A percentile compares a stretch with the other conserved stretches of the same genome.
phyloP scores from a whole-genome alignment of 2,113 vertebrate genomes.

The Sceloporus undulatus region DNA sequence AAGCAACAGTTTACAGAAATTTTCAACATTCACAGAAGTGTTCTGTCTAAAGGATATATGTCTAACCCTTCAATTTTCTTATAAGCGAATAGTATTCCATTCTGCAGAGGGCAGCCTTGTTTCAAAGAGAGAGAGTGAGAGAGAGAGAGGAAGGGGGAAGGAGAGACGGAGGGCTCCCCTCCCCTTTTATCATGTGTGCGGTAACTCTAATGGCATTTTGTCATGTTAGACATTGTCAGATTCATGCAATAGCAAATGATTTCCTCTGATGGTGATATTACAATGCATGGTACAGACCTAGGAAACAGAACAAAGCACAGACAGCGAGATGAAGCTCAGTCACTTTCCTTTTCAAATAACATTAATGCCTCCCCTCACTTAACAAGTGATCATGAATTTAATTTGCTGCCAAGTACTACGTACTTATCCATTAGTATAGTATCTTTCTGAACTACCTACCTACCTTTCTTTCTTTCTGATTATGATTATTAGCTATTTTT shows the following conservation, averaged over 20 bases:
- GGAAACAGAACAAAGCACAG: constrained; percentile 45
- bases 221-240: constrained; percentile 49
- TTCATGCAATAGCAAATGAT: not conserved
- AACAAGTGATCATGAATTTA: constrained; percentile 54
- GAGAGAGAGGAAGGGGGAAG: constrained; percentile 43
- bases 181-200: not conserved
- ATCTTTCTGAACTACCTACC: constrained; percentile 27
- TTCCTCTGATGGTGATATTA: constrained; percentile 50
- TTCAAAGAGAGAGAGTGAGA: constrained; percentile 59
- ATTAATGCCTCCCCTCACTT: constrained; percentile 40
- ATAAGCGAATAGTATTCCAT: not conserved
- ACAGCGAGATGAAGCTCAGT: constrained; percentile 8
- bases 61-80: not conserved
- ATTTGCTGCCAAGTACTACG: constrained; percentile 46
- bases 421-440: constrained; percentile 11
- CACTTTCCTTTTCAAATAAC: constrained; percentile 48
- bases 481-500: constrained; percentile 49
- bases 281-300: constrained; percentile 24
- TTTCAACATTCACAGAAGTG: not conserved
- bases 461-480: not conserved
- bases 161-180: not conserved
- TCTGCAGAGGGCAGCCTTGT: constrained; percentile 78
- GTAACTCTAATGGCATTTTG: constrained; percentile 36
- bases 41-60: not conserved
- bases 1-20: not conserved